Conservation (phyloP, 1,140 invertebrate species). For the Apis florea region DNA sequence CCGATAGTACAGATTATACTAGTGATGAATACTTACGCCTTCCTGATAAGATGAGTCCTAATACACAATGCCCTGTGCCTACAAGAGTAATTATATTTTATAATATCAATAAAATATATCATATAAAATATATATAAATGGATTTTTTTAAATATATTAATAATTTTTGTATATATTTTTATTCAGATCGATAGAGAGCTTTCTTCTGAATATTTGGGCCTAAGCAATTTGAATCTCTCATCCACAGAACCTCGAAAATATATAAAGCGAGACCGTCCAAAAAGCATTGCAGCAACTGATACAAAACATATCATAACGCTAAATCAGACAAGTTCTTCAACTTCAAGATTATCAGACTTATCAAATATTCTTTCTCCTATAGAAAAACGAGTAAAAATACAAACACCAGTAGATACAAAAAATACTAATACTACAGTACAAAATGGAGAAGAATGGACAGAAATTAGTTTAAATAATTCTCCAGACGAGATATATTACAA, state of each 20-base stretch:
- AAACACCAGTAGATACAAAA: constrained; percentile 54
- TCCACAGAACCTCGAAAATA: constrained; percentile 76
- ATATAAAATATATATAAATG: background rate
- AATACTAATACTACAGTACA: constrained; percentile 51
- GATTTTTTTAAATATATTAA: background rate
- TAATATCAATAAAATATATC: background rate
- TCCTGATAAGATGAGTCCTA: constrained; percentile 78
- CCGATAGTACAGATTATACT: constrained; percentile 79
- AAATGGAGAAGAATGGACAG: constrained; percentile 80
- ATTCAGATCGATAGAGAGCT: constrained; percentile 70
- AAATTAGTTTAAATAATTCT: constrained; percentile 79
- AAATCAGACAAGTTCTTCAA: constrained; percentile 70
- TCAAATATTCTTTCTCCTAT: constrained; percentile 62
- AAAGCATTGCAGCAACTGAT: constrained; percentile 70
- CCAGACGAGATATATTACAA: constrained; percentile 75
- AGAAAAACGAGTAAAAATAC: constrained; percentile 66
- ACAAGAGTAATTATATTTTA: constrained; percentile 61
- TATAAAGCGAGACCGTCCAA: constrained; percentile 76
- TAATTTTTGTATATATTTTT: constrained; percentile 1
- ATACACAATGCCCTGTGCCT: constrained; percentile 63
- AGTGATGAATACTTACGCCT: constrained; percentile 80
- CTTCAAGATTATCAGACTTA: constrained; percentile 68
- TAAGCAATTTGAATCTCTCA: constrained; percentile 74
- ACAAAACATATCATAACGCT: constrained; percentile 70
- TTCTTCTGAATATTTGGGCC: constrained; percentile 74